Evolutionary conservation across 2,797 vertebrate species (phyloP), one percentile per base, ranked within the genome.

Genomic region (Sebastes taczanowskii): DNA sequence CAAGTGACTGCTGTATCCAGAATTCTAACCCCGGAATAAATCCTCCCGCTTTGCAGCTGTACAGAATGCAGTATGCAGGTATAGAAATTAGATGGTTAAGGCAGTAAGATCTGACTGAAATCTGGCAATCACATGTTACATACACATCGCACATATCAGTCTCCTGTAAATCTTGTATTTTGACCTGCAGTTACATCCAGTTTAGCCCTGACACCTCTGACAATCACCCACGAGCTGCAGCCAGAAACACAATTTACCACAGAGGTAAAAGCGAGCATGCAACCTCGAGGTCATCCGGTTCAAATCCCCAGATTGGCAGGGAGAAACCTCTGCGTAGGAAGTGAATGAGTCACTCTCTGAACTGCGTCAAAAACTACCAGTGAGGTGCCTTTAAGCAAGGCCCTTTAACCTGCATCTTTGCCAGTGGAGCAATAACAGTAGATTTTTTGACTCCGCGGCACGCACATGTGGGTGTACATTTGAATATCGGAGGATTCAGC

Each of bases 401-500:
- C 46, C 79, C 75, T 83, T 86, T 81, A 74, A 86, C 89, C 77
- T 16, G 25, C n/a, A 79, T 56, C 71, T 73, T 66, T 74, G 34
- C 55, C 18, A 18, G 62, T 35, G 29, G 22, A 83, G 42, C 63
- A 80, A 66, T 72, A 70, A 11, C 3, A 60, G 11, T 22, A 71
- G 71, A 61, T n/a, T 9, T 69, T 30, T 82, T 73, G 18, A 71
- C 71, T 75, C 60, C 34, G 27, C 58, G 7, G 46, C 77, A 62
- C 27, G 11, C 14, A 66, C 13, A 58, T 2, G 73, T 90, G 83
- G 75, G 66, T 79, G 68, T 53, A 27, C 27, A 3, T 32, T 73
- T 66, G 42, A 82, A 82, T 61, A 63, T 10, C 70, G 2, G 82
- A 58, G 18, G 60, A 10, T 49, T 46, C 5, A 70, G n/a, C 2